Conservation (phyloP, 2,888 invertebrate genomes). For the Synanthedon tipuliformis region DNA sequence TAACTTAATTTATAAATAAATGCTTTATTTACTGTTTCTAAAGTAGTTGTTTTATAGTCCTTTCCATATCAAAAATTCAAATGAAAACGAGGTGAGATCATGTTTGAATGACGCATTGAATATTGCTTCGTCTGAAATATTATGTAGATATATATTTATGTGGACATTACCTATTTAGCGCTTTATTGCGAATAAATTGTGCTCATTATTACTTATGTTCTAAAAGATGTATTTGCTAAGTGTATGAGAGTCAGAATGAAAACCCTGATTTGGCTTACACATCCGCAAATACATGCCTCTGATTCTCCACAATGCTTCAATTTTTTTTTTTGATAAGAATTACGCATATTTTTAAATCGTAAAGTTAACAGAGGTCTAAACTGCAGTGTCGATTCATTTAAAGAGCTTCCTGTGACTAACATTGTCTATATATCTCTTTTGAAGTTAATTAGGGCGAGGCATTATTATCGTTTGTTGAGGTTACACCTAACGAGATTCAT, state of each 20-base stretch:
- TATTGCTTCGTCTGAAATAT: constrained; percentile 23
- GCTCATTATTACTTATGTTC: too few relatives aligned
- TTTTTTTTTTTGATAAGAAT: too few relatives aligned
- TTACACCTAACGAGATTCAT: neutral
- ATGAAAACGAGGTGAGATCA: constrained; percentile 37
- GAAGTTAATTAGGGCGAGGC: neutral
- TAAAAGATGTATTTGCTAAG: too few relatives aligned
- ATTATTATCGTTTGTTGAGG: neutral
- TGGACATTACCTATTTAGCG: neutral
- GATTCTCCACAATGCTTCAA: too few relatives aligned
- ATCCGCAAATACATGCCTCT: too few relatives aligned
- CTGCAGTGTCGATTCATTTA: neutral
- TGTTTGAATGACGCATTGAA: constrained; percentile 33
- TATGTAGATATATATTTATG: neutral
- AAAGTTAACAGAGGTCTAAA: too few relatives aligned
- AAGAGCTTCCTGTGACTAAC: neutral
- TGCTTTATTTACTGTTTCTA: constrained; percentile 27
- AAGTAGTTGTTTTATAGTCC: constrained; percentile 23
- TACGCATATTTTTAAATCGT: too few relatives aligned
- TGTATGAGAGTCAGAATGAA: too few relatives aligned
- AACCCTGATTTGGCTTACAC: too few relatives aligned
- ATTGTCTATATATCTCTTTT: neutral
- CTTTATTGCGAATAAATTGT: too few relatives aligned
- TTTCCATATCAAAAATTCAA: constrained; percentile 16
- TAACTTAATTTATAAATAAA: constrained; percentile 46